These are phyloP conservation scores for Tethya wilhelma DNA, from an alignment of 37 sponge, comb jelly and placozoan genomes.

Conservation along the genomic window DNA sequence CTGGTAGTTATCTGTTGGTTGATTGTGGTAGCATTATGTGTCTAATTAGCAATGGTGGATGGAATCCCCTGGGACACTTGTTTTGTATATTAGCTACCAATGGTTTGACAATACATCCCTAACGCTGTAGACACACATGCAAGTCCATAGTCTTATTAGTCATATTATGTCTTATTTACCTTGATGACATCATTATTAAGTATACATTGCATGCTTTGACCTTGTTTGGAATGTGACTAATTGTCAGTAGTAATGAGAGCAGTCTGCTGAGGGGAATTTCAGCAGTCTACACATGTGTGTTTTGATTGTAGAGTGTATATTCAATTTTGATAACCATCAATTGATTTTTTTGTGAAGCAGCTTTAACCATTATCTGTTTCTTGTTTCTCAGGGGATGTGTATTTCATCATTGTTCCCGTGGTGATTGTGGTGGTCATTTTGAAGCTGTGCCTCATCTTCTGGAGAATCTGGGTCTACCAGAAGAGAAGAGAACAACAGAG, in stretches of 20 bases:
- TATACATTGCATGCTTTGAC: neutral
- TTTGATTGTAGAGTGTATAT: neutral
- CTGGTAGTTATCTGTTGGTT: neutral
- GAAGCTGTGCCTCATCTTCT: constrained; percentile 67
- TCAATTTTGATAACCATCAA: neutral
- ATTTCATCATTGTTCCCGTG: constrained; percentile 44
- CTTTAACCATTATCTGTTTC: neutral
- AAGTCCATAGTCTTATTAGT: neutral
- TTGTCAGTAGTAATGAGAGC: no score
- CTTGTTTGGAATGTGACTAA: neutral
- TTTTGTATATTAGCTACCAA: no score
- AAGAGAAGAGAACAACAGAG: constrained; percentile 30
- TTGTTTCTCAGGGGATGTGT: constrained; percentile 18
- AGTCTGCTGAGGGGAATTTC: neutral
- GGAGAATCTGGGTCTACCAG: constrained; percentile 52
- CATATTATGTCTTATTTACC: neutral
- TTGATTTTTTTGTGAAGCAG: neutral
- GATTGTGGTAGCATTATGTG: neutral
- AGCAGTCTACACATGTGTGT: neutral
- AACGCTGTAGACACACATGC: neutral
- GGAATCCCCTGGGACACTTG: no score
- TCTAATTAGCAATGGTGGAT: no score
- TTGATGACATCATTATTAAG: neutral
- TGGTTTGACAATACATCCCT: neutral
- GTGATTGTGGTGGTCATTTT: constrained; percentile 60